A percentile compares a stretch with the other conserved stretches of the same genome.
phyloP scores from a whole-genome alignment of 2,113 vertebrate species.

The Copsychus sechellarum region DNA sequence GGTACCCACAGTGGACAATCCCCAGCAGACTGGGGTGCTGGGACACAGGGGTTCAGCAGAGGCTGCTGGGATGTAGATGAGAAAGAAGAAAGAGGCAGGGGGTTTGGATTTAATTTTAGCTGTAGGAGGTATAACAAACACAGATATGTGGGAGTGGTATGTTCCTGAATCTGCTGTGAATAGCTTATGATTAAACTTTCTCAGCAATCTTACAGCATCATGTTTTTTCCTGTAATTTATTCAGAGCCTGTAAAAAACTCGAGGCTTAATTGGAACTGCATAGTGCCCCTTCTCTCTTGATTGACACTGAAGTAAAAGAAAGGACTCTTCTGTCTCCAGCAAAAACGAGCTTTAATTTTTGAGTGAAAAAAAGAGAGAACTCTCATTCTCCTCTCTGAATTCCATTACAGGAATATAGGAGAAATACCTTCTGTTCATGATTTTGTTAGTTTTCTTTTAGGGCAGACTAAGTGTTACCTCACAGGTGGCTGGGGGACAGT shows the following conservation, averaged over 20 bases:
- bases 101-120: not conserved
- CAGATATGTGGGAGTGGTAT: not conserved
- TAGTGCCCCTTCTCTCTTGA: not conserved
- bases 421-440: not conserved
- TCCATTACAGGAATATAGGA: not conserved
- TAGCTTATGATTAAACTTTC: not conserved
- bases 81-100: not conserved
- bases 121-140: not conserved
- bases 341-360: not conserved
- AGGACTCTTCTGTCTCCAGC: not conserved
- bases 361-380: not conserved
- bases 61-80: not conserved
- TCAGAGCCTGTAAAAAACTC: not conserved
- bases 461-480: not conserved
- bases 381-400: not conserved
- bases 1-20: not conserved
- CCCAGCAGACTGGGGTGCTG: not conserved
- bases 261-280: not conserved
- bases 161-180: not conserved
- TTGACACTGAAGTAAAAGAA: not conserved
- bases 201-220: not conserved
- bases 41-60: fast-evolving
- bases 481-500: not conserved
- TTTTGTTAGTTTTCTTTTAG: not conserved
- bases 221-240: not conserved